phyloP scores from a whole-genome alignment of 2,888 invertebrate species.

The Idaea biselata region DNA sequence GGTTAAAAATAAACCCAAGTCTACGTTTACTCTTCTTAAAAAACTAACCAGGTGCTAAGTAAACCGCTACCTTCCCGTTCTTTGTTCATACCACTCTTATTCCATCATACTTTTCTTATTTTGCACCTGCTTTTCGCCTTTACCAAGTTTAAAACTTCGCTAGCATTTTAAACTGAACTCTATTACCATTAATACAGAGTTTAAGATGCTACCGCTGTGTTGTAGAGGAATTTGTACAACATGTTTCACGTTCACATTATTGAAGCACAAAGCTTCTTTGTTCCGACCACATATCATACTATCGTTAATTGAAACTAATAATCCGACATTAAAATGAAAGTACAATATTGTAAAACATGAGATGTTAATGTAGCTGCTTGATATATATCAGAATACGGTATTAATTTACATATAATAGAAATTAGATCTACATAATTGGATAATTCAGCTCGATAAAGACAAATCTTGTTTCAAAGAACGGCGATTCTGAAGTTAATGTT shows the following conservation, averaged over 20 bases:
- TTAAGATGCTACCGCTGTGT: constrained; percentile 11
- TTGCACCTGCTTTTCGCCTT: constrained; percentile 38
- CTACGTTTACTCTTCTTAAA: constrained; percentile 23
- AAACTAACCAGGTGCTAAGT: constrained; percentile 42
- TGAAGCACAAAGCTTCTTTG: constrained; percentile 35
- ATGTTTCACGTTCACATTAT: constrained; percentile 30
- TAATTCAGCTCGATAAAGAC: constrained; percentile 39
- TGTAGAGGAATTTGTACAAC: constrained; percentile 3
- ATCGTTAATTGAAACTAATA: constrained; percentile 40
- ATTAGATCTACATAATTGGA: constrained; percentile 41
- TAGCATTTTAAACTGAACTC: constrained; percentile 7
- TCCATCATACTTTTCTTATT: constrained; percentile 44
- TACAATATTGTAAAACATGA: constrained; percentile 27
- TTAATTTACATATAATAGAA: constrained; percentile 48
- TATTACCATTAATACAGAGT: constrained; percentile 19
- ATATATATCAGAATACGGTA: constrained; percentile 30
- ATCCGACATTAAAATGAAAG: constrained; percentile 25
- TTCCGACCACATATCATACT: constrained; percentile 31
- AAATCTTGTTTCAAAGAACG: constrained; percentile 27
- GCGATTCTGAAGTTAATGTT: constrained; percentile 22
- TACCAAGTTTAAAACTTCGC: constrained; percentile 15
- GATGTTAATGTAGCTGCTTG: constrained; percentile 35
- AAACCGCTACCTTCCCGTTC: constrained; percentile 27
- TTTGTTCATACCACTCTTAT: constrained; percentile 38
- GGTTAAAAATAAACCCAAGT: constrained; percentile 11